phyloP scores from a whole-genome alignment of 2,888 invertebrate species.

The Agrotis clavis region DNA sequence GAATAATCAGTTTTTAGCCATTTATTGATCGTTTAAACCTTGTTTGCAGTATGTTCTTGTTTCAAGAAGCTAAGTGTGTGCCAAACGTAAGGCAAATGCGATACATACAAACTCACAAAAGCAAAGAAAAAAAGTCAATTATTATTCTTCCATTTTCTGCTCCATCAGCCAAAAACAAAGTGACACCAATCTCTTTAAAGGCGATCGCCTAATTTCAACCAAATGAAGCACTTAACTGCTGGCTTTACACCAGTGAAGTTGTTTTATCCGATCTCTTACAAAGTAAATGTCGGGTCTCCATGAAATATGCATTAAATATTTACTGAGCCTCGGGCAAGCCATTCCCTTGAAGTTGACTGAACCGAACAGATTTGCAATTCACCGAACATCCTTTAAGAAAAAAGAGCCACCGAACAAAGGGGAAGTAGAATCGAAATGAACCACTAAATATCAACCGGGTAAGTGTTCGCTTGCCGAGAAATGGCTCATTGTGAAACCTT shows the following conservation, averaged over 20 bases:
- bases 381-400: slow-evolving; percentile 87
- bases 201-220: slow-evolving; percentile 56
- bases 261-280: slow-evolving; percentile 85
- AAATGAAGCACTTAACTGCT: slow-evolving; percentile 65
- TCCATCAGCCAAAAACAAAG: slow-evolving; percentile 20
- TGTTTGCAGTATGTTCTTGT: not conserved
- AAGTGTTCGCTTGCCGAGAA: slow-evolving; percentile 65
- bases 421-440: slow-evolving; percentile 84
- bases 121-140: not conserved
- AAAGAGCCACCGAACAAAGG: slow-evolving; percentile 84
- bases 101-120: no score
- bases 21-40: no score
- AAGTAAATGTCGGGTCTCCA: slow-evolving; percentile 85
- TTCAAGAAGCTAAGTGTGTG: not conserved
- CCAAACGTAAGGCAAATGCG: no score
- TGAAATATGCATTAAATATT: slow-evolving; percentile 91
- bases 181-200: slow-evolving; percentile 16
- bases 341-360: slow-evolving; percentile 87
- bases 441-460: slow-evolving; percentile 80
- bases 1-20: not conserved
- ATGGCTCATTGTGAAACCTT: slow-evolving; percentile 60
- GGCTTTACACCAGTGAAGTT: slow-evolving; percentile 76
- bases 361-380: slow-evolving; percentile 89
- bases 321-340: slow-evolving; percentile 84
- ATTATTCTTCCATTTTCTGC: slow-evolving; percentile 1